A percentile compares a stretch with the other conserved stretches of the same genome.
Conservation (phyloP, 2,888 invertebrate species). For the Drosophila melanocephala region DNA sequence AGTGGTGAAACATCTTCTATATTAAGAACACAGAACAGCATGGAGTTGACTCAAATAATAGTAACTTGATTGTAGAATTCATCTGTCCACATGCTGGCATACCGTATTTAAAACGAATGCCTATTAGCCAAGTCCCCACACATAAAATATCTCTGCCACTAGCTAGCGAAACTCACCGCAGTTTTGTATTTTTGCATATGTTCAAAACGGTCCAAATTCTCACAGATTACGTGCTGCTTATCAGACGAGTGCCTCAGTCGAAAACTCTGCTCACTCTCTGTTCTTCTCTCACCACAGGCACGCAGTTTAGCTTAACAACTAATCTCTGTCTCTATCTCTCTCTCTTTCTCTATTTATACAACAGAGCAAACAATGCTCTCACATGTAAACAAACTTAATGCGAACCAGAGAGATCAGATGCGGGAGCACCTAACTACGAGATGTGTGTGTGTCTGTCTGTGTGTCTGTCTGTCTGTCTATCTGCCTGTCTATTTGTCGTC, state of each 20-base stretch:
- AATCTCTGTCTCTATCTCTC: not conserved
- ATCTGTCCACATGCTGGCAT: conserved; percentile 7
- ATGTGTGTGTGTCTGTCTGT: conserved; percentile 19
- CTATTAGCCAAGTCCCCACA: conserved; percentile 20
- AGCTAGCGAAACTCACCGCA: not conserved
- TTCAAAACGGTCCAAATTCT: not conserved
- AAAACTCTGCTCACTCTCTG: conserved; percentile 7
- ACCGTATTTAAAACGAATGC: conserved; percentile 10
- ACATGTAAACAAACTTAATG: conserved; percentile 66
- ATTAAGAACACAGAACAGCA: not conserved
- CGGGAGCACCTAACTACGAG: not conserved
- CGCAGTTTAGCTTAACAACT: conserved; percentile 18
- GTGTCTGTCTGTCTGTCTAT: conserved; percentile 24
- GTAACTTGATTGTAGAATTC: conserved; percentile 21
- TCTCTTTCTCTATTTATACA: conserved; percentile 33
- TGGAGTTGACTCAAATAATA: conserved; percentile 15
- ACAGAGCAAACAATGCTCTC: conserved; percentile 44
- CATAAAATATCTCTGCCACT: not conserved
- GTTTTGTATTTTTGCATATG: not conserved
- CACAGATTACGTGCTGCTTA: too few relatives aligned
- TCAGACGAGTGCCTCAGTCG: conserved; percentile 4
- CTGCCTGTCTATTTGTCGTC: conserved; percentile 26
- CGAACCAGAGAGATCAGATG: conserved; percentile 17
- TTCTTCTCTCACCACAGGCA: conserved; percentile 11
- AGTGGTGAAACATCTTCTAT: not conserved